Evolutionary conservation across 1,140 invertebrate genomes (phyloP).

Genomic region (Tetraneura akinire): DNA sequence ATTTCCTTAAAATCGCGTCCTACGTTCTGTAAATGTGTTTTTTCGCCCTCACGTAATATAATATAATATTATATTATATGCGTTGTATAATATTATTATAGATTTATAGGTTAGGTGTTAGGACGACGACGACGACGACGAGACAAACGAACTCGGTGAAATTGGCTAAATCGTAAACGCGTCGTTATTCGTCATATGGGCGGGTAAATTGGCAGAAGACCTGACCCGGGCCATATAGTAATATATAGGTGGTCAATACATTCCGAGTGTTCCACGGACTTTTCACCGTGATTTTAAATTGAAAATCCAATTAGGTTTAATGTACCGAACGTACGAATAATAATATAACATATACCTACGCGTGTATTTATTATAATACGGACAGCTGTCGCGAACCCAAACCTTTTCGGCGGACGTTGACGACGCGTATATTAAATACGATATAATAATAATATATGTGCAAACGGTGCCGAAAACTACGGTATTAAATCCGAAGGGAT

Average conservation of each 20-base stretch:
- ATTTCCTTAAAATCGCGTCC: no score
- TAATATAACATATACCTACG: no score
- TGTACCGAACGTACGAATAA: neutral
- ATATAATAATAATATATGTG: no score
- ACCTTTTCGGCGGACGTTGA: neutral
- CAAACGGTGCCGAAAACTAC: no score
- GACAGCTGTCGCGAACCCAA: neutral
- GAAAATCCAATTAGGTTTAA: conserved; percentile 15
- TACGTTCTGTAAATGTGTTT: no score
- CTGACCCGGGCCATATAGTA: no score
- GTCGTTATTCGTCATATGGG: neutral
- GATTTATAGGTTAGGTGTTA: neutral
- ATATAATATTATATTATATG: no score
- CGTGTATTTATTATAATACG: neutral
- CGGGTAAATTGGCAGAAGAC: neutral
- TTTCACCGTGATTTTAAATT: neutral
- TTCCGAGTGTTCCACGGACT: neutral
- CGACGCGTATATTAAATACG: neutral
- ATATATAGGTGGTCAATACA: neutral
- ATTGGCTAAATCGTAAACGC: neutral
- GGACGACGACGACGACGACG: neutral
- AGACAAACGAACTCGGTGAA: neutral
- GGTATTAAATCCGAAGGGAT: neutral
- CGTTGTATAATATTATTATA: no score
- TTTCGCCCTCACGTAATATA: no score